These are phyloP conservation scores for Drosophila sp. DNA, from an alignment of 1,140 invertebrate species.

Conservation along the genomic window DNA sequence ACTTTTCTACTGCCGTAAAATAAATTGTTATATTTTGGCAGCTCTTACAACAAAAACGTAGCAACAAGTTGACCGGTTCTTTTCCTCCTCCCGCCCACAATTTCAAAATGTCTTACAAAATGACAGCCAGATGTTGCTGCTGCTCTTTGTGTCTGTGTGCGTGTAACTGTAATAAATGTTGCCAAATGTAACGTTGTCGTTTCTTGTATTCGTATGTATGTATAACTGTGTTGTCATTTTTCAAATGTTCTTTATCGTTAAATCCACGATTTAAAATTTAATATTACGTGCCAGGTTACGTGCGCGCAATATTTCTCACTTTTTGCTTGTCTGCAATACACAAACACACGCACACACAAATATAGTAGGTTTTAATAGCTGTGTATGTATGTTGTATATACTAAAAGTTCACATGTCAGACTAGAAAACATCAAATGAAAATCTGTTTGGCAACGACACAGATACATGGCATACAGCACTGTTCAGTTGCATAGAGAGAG, in stretches of 20 bases:
- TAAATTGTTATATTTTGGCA: conserved; percentile 1
- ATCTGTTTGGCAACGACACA: conserved; percentile 58
- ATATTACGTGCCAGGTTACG: conserved; percentile 28
- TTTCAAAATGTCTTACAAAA: conserved; percentile 12
- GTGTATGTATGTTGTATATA: conserved; percentile 15
- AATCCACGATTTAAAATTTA: conserved; percentile 33
- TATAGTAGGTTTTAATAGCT: not conserved
- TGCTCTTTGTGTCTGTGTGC: not conserved
- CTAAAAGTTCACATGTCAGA: conserved; percentile 45
- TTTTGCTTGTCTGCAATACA: conserved; percentile 21
- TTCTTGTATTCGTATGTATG: conserved; percentile 10
- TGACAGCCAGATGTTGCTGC: conserved; percentile 20
- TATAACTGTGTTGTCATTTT: conserved; percentile 6
- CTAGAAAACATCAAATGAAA: conserved; percentile 53
- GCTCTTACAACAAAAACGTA: not conserved
- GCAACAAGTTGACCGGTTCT: conserved; percentile 8
- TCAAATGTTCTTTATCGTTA: conserved; percentile 20
- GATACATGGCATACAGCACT: conserved; percentile 13
- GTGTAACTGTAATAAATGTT: conserved; percentile 9
- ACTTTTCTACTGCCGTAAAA: not conserved
- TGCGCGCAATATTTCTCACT: conserved; percentile 34
- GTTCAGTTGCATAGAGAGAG: not conserved
- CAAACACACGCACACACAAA: conserved; percentile 7
- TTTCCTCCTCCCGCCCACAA: not conserved
- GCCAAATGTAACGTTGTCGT: conserved; percentile 1